phyloP scores from a whole-genome alignment of 2,113 vertebrate species.

The Hippocampus abdominalis region DNA sequence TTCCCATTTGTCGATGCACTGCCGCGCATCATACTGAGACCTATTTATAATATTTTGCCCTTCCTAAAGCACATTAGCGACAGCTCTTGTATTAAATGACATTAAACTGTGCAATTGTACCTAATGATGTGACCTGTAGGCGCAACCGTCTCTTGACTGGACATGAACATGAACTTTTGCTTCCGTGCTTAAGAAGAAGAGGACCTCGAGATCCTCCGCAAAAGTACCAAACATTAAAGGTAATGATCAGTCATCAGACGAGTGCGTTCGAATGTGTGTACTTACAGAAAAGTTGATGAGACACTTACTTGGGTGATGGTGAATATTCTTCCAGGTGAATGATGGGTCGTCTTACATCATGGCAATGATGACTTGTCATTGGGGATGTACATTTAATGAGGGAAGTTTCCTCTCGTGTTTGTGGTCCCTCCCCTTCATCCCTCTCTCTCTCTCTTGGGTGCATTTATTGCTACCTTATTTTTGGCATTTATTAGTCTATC shows the following conservation, averaged over 20 bases:
- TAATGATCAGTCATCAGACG: not conserved
- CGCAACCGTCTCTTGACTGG: not conserved
- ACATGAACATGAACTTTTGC: not conserved
- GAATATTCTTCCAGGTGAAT: slow-evolving; percentile 33
- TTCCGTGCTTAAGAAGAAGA: not conserved
- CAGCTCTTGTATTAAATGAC: not conserved
- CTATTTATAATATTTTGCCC: not conserved
- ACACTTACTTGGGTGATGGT: slow-evolving; percentile 51
- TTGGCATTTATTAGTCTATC: not conserved
- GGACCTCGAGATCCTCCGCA: too few species aligned
- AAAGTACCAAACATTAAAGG: not conserved
- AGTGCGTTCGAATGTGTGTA: slow-evolving; percentile 7
- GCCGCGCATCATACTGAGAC: not conserved
- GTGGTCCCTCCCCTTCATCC: slow-evolving; percentile 65
- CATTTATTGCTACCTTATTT: slow-evolving; percentile 31
- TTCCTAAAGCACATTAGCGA: not conserved
- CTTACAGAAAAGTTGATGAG: slow-evolving; percentile 10
- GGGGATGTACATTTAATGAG: slow-evolving; percentile 48
- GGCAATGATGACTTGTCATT: slow-evolving; percentile 50
- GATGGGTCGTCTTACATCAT: slow-evolving; percentile 40
- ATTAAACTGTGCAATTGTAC: not conserved
- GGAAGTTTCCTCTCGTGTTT: slow-evolving; percentile 58
- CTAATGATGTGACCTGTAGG: not conserved
- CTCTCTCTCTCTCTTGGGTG: slow-evolving; percentile 57
- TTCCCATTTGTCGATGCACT: not conserved